Base-by-base conservation (phyloP, 1,140 invertebrate species). In the Hydropsyche tenuis region DNA sequence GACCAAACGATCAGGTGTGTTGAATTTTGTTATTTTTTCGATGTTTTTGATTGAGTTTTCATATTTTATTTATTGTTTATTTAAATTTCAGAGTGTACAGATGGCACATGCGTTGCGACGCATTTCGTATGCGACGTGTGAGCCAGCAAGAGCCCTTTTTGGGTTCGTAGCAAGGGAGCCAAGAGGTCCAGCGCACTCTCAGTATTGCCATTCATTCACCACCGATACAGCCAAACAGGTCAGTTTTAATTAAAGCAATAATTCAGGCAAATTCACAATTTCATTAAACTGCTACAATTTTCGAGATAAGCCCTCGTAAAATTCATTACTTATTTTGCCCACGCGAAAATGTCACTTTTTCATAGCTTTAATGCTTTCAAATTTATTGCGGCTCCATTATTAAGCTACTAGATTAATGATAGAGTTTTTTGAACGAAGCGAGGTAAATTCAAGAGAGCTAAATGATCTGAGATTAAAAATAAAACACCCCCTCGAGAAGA, bases 121-220 rank as follows among this genome's bases (percentile, higher is more conserved):
- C 80, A 94, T 95, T 80, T 94, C 93, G 75, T 94, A 93, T 85
- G 93, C 93, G 76, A 94, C 92, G 74, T 94, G 93, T 90, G 92
- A 95, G 83, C 89, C 92, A 9, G 88, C 90, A 69, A 87, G 90
- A 81, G 88, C 89, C 77, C 91, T 94, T 82, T 95, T 95, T 86
- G 92, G 92, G 79, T 94, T 94, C 82, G 87, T 95, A 74, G 93
- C 93, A 16, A 85, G 93, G 75, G 92, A 94, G 86, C 93, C 93
- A 12, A 89, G 90, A 79, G 90, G 88, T 23, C 89, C 90, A 79
- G 90, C 90, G 80, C 90, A 86, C 79, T 86, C 89, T 68, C 92
- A 94, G 82, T 94, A 92, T 84, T 95, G 93, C 84, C 93, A 95
- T 85, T 90, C 91, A 69, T 94, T 94, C 84, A 85, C 92, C 79